Conservation (phyloP, 2,113 vertebrate species). For the Zosterops lateralis region DNA sequence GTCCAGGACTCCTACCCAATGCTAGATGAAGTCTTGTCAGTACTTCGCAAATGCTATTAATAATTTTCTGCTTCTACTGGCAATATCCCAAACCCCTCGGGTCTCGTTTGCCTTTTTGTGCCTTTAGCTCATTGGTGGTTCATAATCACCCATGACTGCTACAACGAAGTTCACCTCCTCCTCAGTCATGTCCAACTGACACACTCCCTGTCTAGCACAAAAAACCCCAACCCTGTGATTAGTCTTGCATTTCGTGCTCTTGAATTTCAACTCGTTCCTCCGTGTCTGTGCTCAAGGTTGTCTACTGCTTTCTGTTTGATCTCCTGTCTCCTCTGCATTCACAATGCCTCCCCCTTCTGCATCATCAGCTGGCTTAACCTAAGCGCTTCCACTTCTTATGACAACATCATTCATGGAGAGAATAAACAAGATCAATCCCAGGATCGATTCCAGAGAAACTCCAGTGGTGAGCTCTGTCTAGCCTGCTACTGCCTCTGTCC, state of each 20-base stretch:
- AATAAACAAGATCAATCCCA: slow-evolving; percentile 51
- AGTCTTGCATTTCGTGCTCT: slow-evolving; percentile 52
- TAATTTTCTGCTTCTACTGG: slow-evolving; percentile 25
- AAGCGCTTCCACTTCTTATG: slow-evolving; percentile 48
- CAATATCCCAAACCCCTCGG: not conserved
- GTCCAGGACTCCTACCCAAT: not conserved
- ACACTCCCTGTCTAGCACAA: slow-evolving; percentile 29
- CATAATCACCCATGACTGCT: slow-evolving; percentile 38
- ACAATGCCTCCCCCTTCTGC: slow-evolving; percentile 42
- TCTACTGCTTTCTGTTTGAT: slow-evolving; percentile 57
- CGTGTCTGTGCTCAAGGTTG: not conserved
- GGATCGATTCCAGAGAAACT: slow-evolving; percentile 36
- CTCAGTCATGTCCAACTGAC: slow-evolving; percentile 47
- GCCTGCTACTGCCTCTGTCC: not conserved
- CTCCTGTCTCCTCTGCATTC: slow-evolving; percentile 50
- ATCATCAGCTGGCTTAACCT: slow-evolving; percentile 49
- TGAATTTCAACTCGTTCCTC: slow-evolving; percentile 42
- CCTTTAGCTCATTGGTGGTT: slow-evolving; percentile 34
- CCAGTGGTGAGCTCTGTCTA: not conserved
- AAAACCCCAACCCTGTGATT: slow-evolving; percentile 21
- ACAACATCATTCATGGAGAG: slow-evolving; percentile 54
- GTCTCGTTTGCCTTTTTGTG: not conserved
- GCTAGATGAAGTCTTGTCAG: slow-evolving; percentile 2
- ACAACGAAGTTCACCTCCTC: slow-evolving; percentile 28
- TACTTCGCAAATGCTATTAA: slow-evolving; percentile 24